phyloP scores from a whole-genome alignment of 2,797 vertebrate genomes.

The Rhabdophis nuchalis region DNA sequence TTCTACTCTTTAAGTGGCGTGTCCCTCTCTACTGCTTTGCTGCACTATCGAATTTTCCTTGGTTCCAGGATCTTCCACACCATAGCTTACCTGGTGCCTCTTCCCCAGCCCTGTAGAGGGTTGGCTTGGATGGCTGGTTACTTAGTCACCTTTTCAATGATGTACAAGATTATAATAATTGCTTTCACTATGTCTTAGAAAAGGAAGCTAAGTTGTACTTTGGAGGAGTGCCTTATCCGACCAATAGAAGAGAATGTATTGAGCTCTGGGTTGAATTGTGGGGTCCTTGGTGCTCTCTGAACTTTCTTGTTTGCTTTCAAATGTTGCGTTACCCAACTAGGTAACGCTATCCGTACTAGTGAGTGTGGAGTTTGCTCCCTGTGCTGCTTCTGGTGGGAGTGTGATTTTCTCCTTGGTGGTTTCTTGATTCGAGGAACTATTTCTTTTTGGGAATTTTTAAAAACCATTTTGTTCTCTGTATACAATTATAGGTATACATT shows the following conservation, averaged over 20 bases:
- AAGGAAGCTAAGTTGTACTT: not conserved
- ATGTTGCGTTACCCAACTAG: not conserved
- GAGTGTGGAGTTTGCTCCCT: not conserved
- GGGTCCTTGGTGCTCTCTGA: not conserved
- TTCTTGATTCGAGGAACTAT: not conserved
- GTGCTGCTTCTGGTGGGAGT: not conserved
- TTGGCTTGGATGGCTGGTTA: slow-evolving; percentile 71
- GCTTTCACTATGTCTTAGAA: slow-evolving; percentile 64
- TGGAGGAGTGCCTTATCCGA: not conserved
- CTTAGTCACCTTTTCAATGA: slow-evolving; percentile 80
- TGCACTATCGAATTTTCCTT: slow-evolving; percentile 85
- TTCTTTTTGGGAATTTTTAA: too few relatives aligned
- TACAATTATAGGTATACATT: too few relatives aligned
- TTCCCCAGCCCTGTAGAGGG: slow-evolving; percentile 83
- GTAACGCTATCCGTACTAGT: not conserved
- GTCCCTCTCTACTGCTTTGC: slow-evolving; percentile 72
- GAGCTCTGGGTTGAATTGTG: not conserved
- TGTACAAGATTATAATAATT: slow-evolving; percentile 64
- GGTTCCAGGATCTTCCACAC: slow-evolving; percentile 79
- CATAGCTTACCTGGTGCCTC: slow-evolving; percentile 72
- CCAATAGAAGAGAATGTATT: not conserved
- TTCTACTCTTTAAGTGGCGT: slow-evolving; percentile 82
- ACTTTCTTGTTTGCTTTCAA: not conserved
- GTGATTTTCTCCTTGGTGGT: not conserved
- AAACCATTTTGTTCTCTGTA: too few relatives aligned